Evolutionary conservation across 2,797 vertebrate species (phyloP).

Genomic region (Hippoglossus hippoglossus): DNA sequence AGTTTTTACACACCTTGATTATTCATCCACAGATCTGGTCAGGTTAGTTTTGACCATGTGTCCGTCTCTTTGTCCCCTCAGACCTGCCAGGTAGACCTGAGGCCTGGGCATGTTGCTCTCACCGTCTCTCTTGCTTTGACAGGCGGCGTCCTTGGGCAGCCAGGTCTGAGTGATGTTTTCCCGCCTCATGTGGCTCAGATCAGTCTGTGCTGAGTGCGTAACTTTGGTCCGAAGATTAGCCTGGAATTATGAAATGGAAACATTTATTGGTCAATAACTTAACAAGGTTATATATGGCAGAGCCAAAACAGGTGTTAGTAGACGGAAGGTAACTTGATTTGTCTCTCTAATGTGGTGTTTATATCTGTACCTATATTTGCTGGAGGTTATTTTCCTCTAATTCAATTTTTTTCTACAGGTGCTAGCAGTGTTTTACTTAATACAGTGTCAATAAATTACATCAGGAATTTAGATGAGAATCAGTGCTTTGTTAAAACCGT

Average conservation of each 20-base stretch:
- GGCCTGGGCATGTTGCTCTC: constrained; percentile 84
- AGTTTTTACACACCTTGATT: constrained; percentile 7
- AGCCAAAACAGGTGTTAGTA: not conserved
- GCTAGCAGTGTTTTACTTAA: no score
- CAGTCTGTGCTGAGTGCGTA: constrained; percentile 82
- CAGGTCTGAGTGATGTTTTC: constrained; percentile 67
- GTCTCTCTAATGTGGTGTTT: no score
- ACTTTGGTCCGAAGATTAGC: constrained; percentile 87
- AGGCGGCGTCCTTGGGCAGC: constrained; percentile 71
- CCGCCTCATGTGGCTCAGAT: constrained; percentile 91
- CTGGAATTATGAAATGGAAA: constrained; percentile 70
- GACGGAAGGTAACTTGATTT: no score
- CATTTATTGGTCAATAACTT: not conserved
- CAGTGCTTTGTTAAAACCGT: no score
- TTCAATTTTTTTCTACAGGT: no score
- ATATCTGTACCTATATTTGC: no score
- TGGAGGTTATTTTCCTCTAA: not conserved
- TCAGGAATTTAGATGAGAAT: no score
- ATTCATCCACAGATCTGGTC: constrained; percentile 88
- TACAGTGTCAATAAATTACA: no score
- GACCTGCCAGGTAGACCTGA: constrained; percentile 86
- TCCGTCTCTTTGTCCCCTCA: constrained; percentile 83
- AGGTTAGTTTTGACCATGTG: constrained; percentile 83
- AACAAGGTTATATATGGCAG: no score
- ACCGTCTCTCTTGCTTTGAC: constrained; percentile 85